Evolutionary conservation across 2,797 vertebrate genomes (phyloP), one percentile per base, ranked within the genome.

Genomic region (Danio kyathit): DNA sequence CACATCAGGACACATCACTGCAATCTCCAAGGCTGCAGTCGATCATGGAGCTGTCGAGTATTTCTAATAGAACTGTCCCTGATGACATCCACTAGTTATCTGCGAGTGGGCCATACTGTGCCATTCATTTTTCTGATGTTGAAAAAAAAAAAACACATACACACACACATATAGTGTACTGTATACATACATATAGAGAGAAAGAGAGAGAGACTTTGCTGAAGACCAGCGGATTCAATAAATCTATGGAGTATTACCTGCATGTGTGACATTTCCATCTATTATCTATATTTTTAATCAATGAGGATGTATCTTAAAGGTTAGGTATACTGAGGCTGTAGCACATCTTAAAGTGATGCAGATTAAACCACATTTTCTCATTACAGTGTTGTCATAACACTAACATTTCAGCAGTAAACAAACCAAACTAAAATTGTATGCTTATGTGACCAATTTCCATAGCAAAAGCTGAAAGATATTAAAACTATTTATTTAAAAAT

Each of bases 41-140:
- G 17, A 79, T 72, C 67, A 71, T 13, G 11, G 14, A 63, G 17
- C 40, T 72, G 57, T 79, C 1, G 19, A 44, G 38, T 52, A 61
- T 52, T 60, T 78, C 54, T 49, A 43, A 70, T 43, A 70, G 44
- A 70, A 51, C n/a, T 7, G 44, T 79, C 65, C 65, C 76, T 52
- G 21, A 69, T 61, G 56, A 51, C 56, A 70, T 43, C 76, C 48
- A 56, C 19, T 16, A 11, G 29, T 51, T 61, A 21, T 70, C 54
- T 43, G 43, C 51, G 41, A 19, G 21, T 40, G 52, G 51, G 17
- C 11, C 65, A 51, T 29, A n/a, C 13, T 48, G 14, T 46, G 43
- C 19, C 52, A 49, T 49, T 77, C 3, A 59, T 59, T 59, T 57
- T 52, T 46, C 16, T 52, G 7, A 43, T 38, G 17, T 46, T 41